Evolutionary conservation across 2,797 vertebrate species (phyloP), one percentile per base, ranked within the genome.

Genomic region (Poeciliopsis gracilis): DNA sequence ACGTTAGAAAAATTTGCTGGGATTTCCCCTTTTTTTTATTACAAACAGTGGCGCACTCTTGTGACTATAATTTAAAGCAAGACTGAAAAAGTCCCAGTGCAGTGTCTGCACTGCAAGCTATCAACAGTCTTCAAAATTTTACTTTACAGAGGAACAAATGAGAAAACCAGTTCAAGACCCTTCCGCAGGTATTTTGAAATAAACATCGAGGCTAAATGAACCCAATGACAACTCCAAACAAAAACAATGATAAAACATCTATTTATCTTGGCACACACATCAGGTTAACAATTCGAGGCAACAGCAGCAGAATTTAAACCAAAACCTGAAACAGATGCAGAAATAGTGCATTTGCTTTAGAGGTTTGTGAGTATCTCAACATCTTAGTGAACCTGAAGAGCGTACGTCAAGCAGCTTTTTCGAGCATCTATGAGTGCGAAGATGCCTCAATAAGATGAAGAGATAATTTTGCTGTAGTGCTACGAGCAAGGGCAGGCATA

Each of bases 401-500:
- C 59, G 75, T 47, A 81, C 53, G 77, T 25, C 67, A 87, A 80
- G 71, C 38, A 16, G 79, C 75, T 77, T 79, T 84, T 89, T 85
- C 12, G 80, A 87, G 88, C 81, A 57, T 49, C 81, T 78, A 63
- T 76, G 46, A 75, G 83, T 82, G 87, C 80, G 88, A 92, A 92
- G 84, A 88, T 84, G 91, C 78, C 82, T 90, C 78, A 20, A 9
- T 47, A 66, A 95, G 95, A 96, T 95, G 82, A 91, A 87, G 77
- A 84, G 93, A 95, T 95, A 92, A 88, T 90, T 87, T 79, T 73
- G 86, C 85, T 90, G 87, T 79, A 73, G 82, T 80, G 89, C 86
- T 87, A 92, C 86, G 81, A 85, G 87, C 90, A 92, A 76, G 78
- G 84, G 91, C 90, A 91, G 90, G 89, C 90, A 86, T 83, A 57